Base-by-base conservation (phyloP, 1,140 invertebrate genomes). In the Neoseiulus cucumeris region DNA sequence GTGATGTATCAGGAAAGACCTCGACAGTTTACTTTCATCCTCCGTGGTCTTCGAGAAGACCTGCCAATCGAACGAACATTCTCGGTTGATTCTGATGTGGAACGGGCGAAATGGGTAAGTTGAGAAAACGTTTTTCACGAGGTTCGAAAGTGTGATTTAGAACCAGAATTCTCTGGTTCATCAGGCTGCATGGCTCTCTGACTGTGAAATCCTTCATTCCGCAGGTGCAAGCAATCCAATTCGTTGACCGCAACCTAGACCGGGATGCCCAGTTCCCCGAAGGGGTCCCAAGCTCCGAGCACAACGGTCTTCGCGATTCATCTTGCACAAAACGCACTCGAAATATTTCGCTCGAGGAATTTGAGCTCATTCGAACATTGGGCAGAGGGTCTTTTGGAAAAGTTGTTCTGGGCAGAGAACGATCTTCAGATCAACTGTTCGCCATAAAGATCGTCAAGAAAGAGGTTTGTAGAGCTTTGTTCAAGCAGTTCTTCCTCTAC, bases 371-470 rank as follows among this genome's bases (percentile, higher is more conserved):
- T 7, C 81, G 98, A 83, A 89, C 98, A 68, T 80, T 99, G 42
- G 96, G 93, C 1, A 97, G 97, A 79, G 96, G 96, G 67, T 98
- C 94, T 1, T 99, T 98, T 80, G 96, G 96, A 66, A 99, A 99
- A 81, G 96, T 99, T 42, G 96, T 99, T 74, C 79, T 99, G 69
- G 95, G 91, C 72, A 82, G 91, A 72, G 95, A 99, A 77, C 98
- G 97, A 78, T 81, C 85, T 59, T 93, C 92, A 1, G 84, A 83
- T 70, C 85, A 89, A 74, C 80, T 98, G 64, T 98, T 92, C 79
- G 96, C 96, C 67, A 98, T 99, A 74, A 99, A 99, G 83, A 97
- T 99, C 72, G 80, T 99, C 68, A 93, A 97, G 76, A 99, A 99
- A 78, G 87, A 97, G 80, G 89, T 97, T 42, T 98, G 98, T 70